Base-by-base conservation (phyloP, 1,140 invertebrate genomes). In the Drosophila kohkoa region DNA sequence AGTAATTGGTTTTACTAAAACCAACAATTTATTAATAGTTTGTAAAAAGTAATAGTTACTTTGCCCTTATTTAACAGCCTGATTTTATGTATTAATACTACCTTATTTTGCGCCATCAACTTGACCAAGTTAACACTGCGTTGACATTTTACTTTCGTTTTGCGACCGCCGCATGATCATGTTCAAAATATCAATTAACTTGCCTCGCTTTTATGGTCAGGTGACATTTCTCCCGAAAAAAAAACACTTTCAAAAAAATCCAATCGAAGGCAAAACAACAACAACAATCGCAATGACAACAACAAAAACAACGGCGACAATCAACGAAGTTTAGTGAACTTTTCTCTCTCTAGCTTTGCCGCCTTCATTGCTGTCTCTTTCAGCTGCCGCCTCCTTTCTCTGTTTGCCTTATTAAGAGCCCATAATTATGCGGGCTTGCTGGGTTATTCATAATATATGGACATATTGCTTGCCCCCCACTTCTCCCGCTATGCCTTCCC, bases 251-350 rank as follows among this genome's bases (percentile, higher is more conserved):
- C 62, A 74, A 62, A 74, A 77, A 77, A 68, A 63, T 20, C 30
- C 11, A 69, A 63, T 49, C 51, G 52, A 43, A 78, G 35, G 46
- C 15, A 57, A 10, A 51, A 30, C 49, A 51, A 28, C 11, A 32
- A 35, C 51, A 54, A 54, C 30, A 64, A 43, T 54, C 28, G 15
- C 62, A 62, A 41, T 76, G 62, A 51, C 79, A 75, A 75, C 45
- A 58, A 25, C 55, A 28, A 60, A 25, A 52, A 59, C 54, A 63
- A 48, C 35, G 28, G 2, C 28, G 41, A 30, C 45, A 46, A 55
- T 25, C 59, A 58, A 74, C 48, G 20, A 71, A 79, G 82, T 87
- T 87, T 69, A 86, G 60, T 86, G 82, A 87, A 87, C 82, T 79
- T 76, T 45, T 72, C 20, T 25, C 66, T 16, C 11, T 16, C 6